Evolutionary conservation across 2,888 invertebrate species (phyloP).

Genomic region (Troides oblongomaculatus): DNA sequence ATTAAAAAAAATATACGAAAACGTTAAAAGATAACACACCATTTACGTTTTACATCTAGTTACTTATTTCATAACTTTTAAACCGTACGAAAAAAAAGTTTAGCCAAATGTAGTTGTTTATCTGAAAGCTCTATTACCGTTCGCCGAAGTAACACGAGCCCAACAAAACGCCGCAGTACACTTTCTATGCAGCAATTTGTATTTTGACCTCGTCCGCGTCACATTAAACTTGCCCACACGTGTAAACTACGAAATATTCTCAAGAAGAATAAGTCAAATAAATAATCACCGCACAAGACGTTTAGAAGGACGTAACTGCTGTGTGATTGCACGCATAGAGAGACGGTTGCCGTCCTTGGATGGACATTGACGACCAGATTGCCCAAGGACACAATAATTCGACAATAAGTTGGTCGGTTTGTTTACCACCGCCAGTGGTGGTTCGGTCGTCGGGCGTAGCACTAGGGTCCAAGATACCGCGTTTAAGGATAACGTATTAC

Average conservation of each 20-base stretch:
- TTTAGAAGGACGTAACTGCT: constrained; percentile 33
- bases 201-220: constrained; percentile 66
- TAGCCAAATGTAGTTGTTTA: constrained; percentile 2
- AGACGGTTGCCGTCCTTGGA: constrained; percentile 67
- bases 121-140: constrained; percentile 13
- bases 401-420: constrained; percentile 47
- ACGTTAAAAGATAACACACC: too few species aligned
- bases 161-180: constrained; percentile 73
- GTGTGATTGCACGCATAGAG: constrained; percentile 62
- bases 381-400: constrained; percentile 71
- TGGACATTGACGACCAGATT: constrained; percentile 52
- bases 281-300: constrained; percentile 26
- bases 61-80: neutral
- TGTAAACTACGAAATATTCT: constrained; percentile 45
- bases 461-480: constrained; percentile 58
- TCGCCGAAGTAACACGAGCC: constrained; percentile 51
- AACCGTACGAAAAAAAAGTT: neutral
- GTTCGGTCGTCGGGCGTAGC: constrained; percentile 47
- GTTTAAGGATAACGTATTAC: constrained; percentile 63
- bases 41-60: neutral
- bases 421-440: constrained; percentile 64
- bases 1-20: neutral
- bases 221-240: constrained; percentile 50
- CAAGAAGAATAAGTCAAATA: constrained; percentile 39
- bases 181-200: constrained; percentile 75